phyloP scores from a whole-genome alignment of 2,113 vertebrate genomes.

The Aegotheles bennettii region DNA sequence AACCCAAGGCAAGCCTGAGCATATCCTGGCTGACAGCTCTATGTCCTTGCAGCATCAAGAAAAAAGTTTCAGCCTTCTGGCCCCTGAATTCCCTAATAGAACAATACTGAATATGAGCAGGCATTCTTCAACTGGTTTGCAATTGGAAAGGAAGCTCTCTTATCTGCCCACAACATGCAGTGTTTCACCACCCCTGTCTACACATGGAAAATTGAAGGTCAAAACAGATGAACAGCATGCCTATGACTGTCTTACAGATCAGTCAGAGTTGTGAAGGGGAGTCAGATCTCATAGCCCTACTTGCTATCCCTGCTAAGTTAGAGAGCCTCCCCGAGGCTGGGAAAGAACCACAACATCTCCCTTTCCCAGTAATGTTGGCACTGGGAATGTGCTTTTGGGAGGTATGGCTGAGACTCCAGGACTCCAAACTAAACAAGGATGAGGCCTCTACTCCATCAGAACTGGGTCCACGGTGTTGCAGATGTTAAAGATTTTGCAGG shows the following conservation, averaged over 20 bases:
- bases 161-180: not conserved
- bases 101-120: not conserved
- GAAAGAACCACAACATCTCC: not conserved
- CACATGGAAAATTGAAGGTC: not conserved
- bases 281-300: not conserved
- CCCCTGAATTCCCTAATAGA: not conserved
- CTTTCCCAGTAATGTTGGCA: not conserved
- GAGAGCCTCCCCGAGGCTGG: not conserved
- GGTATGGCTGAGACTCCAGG: not conserved
- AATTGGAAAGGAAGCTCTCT: not conserved
- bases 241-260: not conserved
- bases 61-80: slow-evolving; percentile 2
- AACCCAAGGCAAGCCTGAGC: not conserved
- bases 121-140: not conserved
- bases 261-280: not conserved
- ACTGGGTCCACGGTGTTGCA: not conserved
- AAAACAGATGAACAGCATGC: not conserved
- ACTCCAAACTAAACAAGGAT: not conserved
- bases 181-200: not conserved
- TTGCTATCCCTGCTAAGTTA: not conserved
- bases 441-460: not conserved
- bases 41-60: not conserved
- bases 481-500: not conserved
- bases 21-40: not conserved
- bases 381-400: not conserved